Conservation (phyloP, 2,888 invertebrate species). For the Drosophila percnosoma region DNA sequence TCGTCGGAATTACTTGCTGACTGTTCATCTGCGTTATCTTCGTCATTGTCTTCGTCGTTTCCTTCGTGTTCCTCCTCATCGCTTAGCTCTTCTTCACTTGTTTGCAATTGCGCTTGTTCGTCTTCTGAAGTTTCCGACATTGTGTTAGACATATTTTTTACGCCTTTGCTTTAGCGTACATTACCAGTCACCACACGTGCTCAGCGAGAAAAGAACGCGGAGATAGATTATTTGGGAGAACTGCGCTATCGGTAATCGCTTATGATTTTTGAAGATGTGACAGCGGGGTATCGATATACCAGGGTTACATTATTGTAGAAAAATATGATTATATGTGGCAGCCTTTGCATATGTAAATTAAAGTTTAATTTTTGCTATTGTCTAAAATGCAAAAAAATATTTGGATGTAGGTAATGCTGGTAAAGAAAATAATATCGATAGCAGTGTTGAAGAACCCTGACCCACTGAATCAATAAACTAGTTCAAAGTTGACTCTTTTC, state of each 20-base stretch:
- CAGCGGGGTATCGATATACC: not conserved
- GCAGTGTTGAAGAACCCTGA: slow-evolving; percentile 2
- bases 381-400: not conserved
- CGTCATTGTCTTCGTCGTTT: slow-evolving; percentile 31
- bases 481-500: slow-evolving; percentile 7
- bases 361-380: not conserved
- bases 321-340: not conserved
- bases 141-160: slow-evolving; percentile 49
- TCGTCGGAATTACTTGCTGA: slow-evolving; percentile 17
- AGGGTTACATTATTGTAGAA: not conserved
- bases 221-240: not conserved
- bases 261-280: not conserved
- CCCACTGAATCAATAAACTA: not conserved
- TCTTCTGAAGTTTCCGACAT: slow-evolving; percentile 83
- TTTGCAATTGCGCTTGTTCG: slow-evolving; percentile 63
- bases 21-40: slow-evolving; percentile 30
- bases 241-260: slow-evolving; percentile 10
- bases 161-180: slow-evolving; percentile 25
- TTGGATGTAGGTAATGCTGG: not conserved
- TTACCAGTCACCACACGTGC: slow-evolving; percentile 55
- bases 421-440: not conserved
- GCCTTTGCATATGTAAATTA: not conserved
- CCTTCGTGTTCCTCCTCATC: slow-evolving; percentile 46
- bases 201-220: slow-evolving; percentile 37
- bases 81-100: slow-evolving; percentile 68